Conservation (phyloP, 2,113 vertebrate species). For the Collichthys lucidus region DNA sequence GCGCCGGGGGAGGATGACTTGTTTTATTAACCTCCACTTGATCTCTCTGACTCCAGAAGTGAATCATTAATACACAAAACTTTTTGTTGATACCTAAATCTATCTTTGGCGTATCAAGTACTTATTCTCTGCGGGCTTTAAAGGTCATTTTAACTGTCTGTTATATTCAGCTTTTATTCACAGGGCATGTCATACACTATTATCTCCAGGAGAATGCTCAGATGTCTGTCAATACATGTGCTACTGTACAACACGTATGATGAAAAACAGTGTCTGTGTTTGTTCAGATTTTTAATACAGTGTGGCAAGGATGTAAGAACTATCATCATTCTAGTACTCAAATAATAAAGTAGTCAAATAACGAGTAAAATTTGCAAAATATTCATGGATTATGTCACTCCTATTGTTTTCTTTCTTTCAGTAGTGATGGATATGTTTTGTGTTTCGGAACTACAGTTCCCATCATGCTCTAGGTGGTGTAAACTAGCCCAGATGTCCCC, state of each 20-base stretch:
- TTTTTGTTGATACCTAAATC: neutral
- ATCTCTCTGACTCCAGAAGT: slow-evolving; percentile 26
- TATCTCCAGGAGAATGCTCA: too few relatives aligned
- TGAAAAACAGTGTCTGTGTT: neutral
- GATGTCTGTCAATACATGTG: too few relatives aligned
- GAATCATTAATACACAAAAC: slow-evolving; percentile 27
- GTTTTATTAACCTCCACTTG: slow-evolving; percentile 51
- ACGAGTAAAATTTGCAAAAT: neutral
- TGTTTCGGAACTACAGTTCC: too few relatives aligned
- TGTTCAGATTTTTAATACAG: too few relatives aligned
- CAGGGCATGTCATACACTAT: neutral
- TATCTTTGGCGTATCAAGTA: neutral
- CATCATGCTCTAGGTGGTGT: too few relatives aligned
- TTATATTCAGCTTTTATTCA: neutral
- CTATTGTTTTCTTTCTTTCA: neutral
- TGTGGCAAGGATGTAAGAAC: neutral
- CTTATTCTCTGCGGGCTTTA: too few relatives aligned
- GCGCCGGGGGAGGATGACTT: slow-evolving; percentile 30
- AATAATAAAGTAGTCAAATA: neutral
- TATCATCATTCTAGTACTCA: neutral
- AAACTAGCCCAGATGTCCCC: too few relatives aligned
- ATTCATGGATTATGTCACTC: neutral
- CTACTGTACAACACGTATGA: neutral
- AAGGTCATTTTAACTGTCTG: too few relatives aligned
- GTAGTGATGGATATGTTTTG: too few relatives aligned